These are phyloP conservation scores for Solea solea DNA, from an alignment of 2,113 vertebrate species.

Conservation along the genomic window DNA sequence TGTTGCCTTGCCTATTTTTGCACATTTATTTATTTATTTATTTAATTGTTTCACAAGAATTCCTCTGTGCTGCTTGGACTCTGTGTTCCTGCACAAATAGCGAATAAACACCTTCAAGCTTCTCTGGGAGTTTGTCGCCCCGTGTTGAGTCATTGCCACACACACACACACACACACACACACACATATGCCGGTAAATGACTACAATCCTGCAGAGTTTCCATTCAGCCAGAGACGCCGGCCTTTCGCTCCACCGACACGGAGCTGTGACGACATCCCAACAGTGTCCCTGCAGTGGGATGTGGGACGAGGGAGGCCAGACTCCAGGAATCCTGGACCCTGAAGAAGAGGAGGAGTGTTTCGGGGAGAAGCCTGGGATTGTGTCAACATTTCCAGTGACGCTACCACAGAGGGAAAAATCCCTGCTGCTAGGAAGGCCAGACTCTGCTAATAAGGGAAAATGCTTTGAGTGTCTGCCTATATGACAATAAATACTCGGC, in stretches of 20 bases:
- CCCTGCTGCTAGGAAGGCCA: conserved; percentile 43
- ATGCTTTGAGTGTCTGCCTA: conserved; percentile 38
- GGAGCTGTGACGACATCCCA: conserved; percentile 28
- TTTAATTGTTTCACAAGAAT: too few species aligned
- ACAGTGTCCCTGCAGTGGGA: conserved; percentile 7
- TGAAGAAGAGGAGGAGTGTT: conserved; percentile 27
- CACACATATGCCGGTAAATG: conserved; percentile 18
- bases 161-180: not conserved
- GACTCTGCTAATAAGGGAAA: conserved; percentile 56
- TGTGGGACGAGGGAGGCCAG: conserved; percentile 31
- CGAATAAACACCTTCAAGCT: not conserved
- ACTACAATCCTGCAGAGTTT: conserved; percentile 49
- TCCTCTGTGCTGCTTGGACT: too few species aligned
- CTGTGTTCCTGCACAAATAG: too few species aligned
- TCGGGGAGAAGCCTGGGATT: conserved; percentile 43
- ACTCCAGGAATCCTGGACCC: conserved; percentile 38
- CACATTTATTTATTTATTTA: too few species aligned
- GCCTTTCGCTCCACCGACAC: conserved; percentile 18
- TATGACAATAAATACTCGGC: conserved; percentile 28
- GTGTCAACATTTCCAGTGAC: conserved; percentile 75
- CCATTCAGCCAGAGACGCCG: conserved; percentile 30
- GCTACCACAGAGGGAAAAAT: conserved; percentile 55
- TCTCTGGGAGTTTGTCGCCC: conserved; percentile 9
- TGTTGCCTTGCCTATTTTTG: too few species aligned
- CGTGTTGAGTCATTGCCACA: conserved; percentile 20